Base-by-base conservation (phyloP, 2,888 invertebrate species). In the Eueremaeus valkanovi region DNA sequence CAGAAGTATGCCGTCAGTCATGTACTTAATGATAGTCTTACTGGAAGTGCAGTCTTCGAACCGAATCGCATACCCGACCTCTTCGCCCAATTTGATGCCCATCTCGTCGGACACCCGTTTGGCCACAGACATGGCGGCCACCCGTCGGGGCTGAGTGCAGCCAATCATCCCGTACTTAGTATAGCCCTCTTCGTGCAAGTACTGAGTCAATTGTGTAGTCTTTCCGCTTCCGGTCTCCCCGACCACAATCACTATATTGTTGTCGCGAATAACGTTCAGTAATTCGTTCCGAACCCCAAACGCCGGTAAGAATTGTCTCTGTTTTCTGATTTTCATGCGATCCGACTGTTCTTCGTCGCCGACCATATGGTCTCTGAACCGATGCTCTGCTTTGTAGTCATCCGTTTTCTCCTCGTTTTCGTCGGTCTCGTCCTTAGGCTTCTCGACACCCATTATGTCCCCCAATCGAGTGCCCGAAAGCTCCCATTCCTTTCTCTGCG, bases 51-150 rank as follows among this genome's bases (percentile, higher is more conserved):
- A 98, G 85, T 99, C 99, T 83, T 99, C 99, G 85, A 99, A 99
- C 81, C 99, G 93, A 83, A 99, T 99, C 27, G 98, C 96, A 85
- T 99, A 99, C 18, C 99, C 99, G 11, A 99, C 92, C 82, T 95
- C 93, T 78, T 95, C 92, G 3, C 88, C 96, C 58, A 97, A 85
- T 77, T 90, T 89, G 0, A 92, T 91, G 45, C 88, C 88, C 95
- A 98, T 96, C 87, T 99, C 99, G 83, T 99, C 98, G 1, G 97
- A 92, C 16, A 99, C 99, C 81, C 99, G 88, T 85, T 99, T 98
- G 0, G 99, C 99, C 0, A 99, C 99, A 0, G 96, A 95, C 98
- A 99, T 98, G 78, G 99, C 98, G 63, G 99, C 99, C 0, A 99
- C 96, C 78, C 87, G 87, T 78, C 99, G 86, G 0, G 99, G 99